phyloP scores from a whole-genome alignment of 2,888 invertebrate genomes.

The Melieria crassipennis region DNA sequence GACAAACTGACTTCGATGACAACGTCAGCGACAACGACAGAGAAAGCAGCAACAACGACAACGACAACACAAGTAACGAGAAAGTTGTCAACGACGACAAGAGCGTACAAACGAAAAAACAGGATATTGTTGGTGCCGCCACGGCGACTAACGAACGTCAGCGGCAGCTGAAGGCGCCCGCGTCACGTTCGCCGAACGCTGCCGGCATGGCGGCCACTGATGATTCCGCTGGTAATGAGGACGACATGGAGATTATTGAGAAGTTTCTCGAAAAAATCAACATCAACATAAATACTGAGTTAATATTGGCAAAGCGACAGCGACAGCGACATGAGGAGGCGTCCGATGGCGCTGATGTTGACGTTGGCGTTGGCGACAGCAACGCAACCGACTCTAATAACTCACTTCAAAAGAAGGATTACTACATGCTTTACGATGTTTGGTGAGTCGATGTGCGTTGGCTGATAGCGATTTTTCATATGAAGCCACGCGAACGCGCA shows the following conservation, averaged over 20 bases:
- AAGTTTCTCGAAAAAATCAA: conserved; percentile 62
- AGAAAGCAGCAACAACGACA: conserved; percentile 24
- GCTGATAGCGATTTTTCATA: conserved; percentile 11
- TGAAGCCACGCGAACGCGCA: too few species aligned
- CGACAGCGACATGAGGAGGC: conserved; percentile 11
- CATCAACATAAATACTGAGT: conserved; percentile 65
- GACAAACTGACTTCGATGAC: conserved; percentile 47
- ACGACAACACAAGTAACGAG: conserved; percentile 13
- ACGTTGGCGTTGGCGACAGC: conserved; percentile 16
- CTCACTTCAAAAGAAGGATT: conserved; percentile 52
- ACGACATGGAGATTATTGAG: conserved; percentile 59
- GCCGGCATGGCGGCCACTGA: conserved; percentile 5
- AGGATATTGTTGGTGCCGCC: too few species aligned
- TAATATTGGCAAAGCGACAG: conserved; percentile 61
- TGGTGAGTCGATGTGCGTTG: conserved; percentile 53
- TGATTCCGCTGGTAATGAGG: conserved; percentile 33
- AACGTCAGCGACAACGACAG: conserved; percentile 33
- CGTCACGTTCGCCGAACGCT: conserved; percentile 17
- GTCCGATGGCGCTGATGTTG: conserved; percentile 24
- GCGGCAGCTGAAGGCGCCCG: conserved; percentile 18
- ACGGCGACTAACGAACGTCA: not conserved
- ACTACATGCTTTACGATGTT: conserved; percentile 60
- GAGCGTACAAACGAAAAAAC: not conserved
- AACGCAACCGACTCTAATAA: conserved; percentile 42
- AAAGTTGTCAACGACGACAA: conserved; percentile 1